Conservation (phyloP, 2,797 vertebrate genomes). For the Sebastes cheni region DNA sequence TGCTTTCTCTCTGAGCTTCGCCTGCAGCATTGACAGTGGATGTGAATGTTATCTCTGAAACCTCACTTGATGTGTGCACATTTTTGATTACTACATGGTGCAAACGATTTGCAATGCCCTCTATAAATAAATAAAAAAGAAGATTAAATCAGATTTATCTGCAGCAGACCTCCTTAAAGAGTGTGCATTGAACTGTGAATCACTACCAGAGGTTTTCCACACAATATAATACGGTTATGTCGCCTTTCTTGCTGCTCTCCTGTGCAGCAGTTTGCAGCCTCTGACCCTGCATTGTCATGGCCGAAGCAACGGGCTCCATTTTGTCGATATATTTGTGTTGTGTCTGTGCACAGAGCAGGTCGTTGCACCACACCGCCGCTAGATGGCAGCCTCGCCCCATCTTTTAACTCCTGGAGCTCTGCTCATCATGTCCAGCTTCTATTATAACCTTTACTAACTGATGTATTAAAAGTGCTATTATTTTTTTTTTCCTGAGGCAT, state of each 20-base stretch:
- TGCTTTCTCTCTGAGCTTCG: slow-evolving; percentile 5
- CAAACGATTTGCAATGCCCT: background rate
- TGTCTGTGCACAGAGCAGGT: background rate
- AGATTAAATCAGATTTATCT: background rate
- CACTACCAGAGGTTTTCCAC: background rate
- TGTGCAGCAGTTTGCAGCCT: slow-evolving; percentile 28
- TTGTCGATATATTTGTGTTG: slow-evolving; percentile 70
- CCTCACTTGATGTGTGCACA: background rate
- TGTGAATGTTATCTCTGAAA: background rate
- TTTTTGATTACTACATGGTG: background rate
- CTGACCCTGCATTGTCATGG: slow-evolving; percentile 79
- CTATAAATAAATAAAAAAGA: background rate
- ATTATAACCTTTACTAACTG: slow-evolving; percentile 8
- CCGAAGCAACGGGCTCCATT: slow-evolving; percentile 77
- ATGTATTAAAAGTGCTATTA: background rate
- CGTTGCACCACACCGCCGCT: slow-evolving; percentile 17
- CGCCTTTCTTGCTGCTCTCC: background rate
- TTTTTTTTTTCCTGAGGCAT: background rate
- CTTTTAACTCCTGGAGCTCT: background rate
- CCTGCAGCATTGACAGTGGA: slow-evolving; percentile 14
- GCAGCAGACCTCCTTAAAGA: background rate
- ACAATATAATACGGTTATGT: accelerated
- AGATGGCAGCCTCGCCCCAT: slow-evolving; percentile 49
- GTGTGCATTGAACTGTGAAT: background rate
- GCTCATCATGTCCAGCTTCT: background rate